Evolutionary conservation across 2,113 vertebrate genomes (phyloP), one percentile per base, ranked within the genome.

Genomic region (Hiodon tergisus): DNA sequence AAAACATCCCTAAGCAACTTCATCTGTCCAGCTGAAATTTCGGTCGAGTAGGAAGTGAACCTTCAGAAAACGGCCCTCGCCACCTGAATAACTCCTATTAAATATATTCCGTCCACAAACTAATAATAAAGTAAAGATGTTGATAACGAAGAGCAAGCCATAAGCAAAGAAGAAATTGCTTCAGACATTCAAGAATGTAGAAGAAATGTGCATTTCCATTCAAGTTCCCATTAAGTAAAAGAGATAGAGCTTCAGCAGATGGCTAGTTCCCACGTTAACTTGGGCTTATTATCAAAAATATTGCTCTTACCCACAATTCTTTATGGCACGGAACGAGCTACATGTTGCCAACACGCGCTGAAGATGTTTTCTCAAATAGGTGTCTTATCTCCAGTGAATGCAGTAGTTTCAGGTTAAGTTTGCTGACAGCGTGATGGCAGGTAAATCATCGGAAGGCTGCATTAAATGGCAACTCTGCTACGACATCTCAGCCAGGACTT

Each of bases 391-490:
- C 93, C 93, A 92, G 93, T 93, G 93, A 95, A 94, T 92, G 85
- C 86, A 48, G 80, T 90, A 91, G 93, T 95, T 93, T 93, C 96
- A 96, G 94, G 98, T 97, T 95, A 97, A 93, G 94, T 94, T 95
- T 92, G 93, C 94, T 95, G 96, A 97, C 95, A 94, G 95, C 94
- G 93, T 92, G 87, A 99, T 98, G 97, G 97, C 96, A 94, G 96
- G 91, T 86, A 98, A 97, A 92, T 94, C 91, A 93, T 92, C 97
- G 90, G 96, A 98, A 89, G 96, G 96, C 84, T 98, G 96, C 94
- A 96, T 99, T 94, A 99, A 99, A 96, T 99, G 97, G 97, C 97
- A 99, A 93, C 96, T 99, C 87, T 99, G 97, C 95, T 98, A 98
- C 94, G 96, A 98, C 95, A 98, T 99, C 96, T 98, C 97, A 85